Evolutionary conservation across 1,140 invertebrate species (phyloP), one percentile per base, ranked within the genome.

Genomic region (Neotoxoptera formosana): DNA sequence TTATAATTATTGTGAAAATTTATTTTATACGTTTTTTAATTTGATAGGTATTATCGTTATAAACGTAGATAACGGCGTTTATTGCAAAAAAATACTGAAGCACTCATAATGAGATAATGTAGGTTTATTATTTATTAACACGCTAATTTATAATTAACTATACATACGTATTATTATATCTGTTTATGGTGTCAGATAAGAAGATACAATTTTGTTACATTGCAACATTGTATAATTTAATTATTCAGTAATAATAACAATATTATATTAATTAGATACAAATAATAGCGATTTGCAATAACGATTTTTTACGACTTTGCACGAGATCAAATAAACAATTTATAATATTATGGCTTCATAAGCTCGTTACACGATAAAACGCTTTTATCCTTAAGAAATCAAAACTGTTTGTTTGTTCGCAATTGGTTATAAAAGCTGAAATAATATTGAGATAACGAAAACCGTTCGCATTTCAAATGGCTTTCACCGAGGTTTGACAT

Each of bases 401-500:
- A 76, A 76, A 76, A 76, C 60, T n/a, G 60, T n/a, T 76, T n/a
- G 56, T 60, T 60, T 67, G 30, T 76, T 76, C 4, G 14, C 60
- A 76, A 76, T 76, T n/a, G 60, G 30, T 14, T 76, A 17, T n/a
- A 76, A n/a, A 76, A 76, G 60, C 60, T 76, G 60, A n/a, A 76
- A 76, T 76, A 76, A 76, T 76, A 76, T 76, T 76, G 60, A 76
- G 60, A 76, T 76, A 67, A 76, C 60, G 14, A 76, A 76, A 76
- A 76, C 60, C 60, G 60, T 76, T 76, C 14, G 14, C 17, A 76
- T n/a, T 76, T 76, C 30, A 76, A 76, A 76, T n/a, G 30, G 30
- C 30, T 76, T 76, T 76, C 30, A n/a, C 60, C 60, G n/a, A 9
- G 30, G 60, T 76, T 76, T n/a, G 30, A 76, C 60, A 76, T 76